Evolutionary conservation across 2,888 invertebrate genomes (phyloP).

Genomic region (Cheilosia grossa): DNA sequence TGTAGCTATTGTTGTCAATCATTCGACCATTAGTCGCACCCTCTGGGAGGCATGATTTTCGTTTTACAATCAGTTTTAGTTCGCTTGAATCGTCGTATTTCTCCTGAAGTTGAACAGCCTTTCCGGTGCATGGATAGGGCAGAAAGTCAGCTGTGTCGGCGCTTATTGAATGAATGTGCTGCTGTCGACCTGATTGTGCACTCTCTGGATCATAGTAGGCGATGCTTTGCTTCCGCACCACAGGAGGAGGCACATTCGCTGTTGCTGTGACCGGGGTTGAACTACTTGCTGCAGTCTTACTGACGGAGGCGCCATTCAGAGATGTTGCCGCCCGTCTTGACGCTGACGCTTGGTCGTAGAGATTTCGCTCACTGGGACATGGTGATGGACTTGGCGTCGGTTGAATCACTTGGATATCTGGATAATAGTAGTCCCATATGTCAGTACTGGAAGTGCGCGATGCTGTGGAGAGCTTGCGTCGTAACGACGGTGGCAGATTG

Average conservation of each 20-base stretch:
- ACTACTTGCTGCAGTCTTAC: conserved; percentile 74
- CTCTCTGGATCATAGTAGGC: conserved; percentile 82
- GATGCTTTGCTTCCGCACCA: conserved; percentile 81
- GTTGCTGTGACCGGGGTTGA: conserved; percentile 59
- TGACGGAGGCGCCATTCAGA: conserved; percentile 54
- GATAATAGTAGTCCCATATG: conserved; percentile 86
- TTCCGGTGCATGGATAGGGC: conserved; percentile 77
- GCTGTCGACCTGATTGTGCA: conserved; percentile 80
- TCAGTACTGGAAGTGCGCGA: conserved; percentile 82
- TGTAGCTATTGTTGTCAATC: conserved; percentile 79
- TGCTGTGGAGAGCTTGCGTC: conserved; percentile 81
- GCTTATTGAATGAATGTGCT: conserved; percentile 82
- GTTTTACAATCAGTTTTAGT: conserved; percentile 79
- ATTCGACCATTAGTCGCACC: conserved; percentile 56
- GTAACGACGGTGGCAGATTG: conserved; percentile 83
- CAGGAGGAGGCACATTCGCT: conserved; percentile 76
- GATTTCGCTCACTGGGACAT: conserved; percentile 86
- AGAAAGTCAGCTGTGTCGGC: conserved; percentile 81
- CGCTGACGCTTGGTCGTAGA: conserved; percentile 77
- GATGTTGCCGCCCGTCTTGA: conserved; percentile 52
- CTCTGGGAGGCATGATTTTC: conserved; percentile 79
- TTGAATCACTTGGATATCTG: conserved; percentile 89
- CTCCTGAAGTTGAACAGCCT: conserved; percentile 57
- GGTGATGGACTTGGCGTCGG: conserved; percentile 94
- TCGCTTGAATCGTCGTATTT: conserved; percentile 78